These are phyloP conservation scores for Amitus sp. DNA, from an alignment of 2,888 invertebrate species.

Conservation along the genomic window DNA sequence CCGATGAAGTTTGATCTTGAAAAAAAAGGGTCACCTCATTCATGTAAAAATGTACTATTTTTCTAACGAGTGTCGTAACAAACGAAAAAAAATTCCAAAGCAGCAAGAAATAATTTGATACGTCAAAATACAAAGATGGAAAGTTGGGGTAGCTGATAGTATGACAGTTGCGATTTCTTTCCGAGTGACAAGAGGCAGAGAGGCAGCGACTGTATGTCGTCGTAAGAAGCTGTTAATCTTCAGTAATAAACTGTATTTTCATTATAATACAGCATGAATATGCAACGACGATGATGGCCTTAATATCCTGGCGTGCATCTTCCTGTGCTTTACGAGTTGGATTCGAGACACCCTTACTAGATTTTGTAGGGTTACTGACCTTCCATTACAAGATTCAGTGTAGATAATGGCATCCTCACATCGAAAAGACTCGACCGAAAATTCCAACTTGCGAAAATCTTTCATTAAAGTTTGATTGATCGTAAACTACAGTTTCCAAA, in stretches of 20 bases:
- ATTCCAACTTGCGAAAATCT: not conserved
- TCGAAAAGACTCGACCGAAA: too few species aligned
- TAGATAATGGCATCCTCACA: slow-evolving; percentile 2
- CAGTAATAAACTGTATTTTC: slow-evolving; percentile 67
- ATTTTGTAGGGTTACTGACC: slow-evolving; percentile 55
- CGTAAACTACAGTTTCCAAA: slow-evolving; percentile 16
- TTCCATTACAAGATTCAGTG: slow-evolving; percentile 29
- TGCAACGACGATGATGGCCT: slow-evolving; percentile 66
- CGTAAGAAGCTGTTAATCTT: slow-evolving; percentile 67
- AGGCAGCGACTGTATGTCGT: slow-evolving; percentile 55
- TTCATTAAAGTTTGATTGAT: too few species aligned
- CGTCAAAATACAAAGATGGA: too few species aligned
- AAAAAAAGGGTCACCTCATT: slow-evolving; percentile 55
- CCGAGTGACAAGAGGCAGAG: slow-evolving; percentile 35
- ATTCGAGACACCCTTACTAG: slow-evolving; percentile 62
- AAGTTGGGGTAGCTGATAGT: too few species aligned
- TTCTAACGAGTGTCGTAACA: too few species aligned
- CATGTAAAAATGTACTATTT: slow-evolving; percentile 66
- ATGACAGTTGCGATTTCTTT: slow-evolving; percentile 38
- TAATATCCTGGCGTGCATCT: slow-evolving; percentile 66
- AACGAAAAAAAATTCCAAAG: too few species aligned
- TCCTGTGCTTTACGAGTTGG: slow-evolving; percentile 65
- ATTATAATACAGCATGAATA: slow-evolving; percentile 67
- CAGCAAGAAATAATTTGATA: too few species aligned
- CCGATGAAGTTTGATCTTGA: too few species aligned